Conservation (phyloP, 2,797 vertebrate genomes). For the Acipenser ruthenus region DNA sequence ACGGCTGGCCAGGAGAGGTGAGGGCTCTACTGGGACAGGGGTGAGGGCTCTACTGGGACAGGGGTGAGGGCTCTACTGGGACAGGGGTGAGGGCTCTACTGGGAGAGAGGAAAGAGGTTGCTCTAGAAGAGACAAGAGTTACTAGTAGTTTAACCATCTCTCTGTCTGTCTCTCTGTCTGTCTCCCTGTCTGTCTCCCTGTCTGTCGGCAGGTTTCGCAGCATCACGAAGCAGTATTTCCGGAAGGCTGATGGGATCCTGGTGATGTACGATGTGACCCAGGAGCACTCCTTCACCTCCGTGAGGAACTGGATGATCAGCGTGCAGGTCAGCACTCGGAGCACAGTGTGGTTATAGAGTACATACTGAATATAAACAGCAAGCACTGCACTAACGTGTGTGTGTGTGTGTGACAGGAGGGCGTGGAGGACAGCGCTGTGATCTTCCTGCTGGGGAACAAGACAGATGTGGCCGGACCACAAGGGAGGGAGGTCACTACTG, state of each 20-base stretch:
- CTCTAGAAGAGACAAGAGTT: no score
- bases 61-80: no score
- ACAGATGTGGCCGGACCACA: slow-evolving; percentile 36
- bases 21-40: no score
- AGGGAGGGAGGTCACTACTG: slow-evolving; percentile 42
- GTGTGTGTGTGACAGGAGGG: slow-evolving; percentile 46
- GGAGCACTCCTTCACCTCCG: slow-evolving; percentile 49
- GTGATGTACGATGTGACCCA: slow-evolving; percentile 67
- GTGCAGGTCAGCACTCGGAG: slow-evolving; percentile 43
- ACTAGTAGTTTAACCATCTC: no score
- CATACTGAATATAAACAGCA: background rate
- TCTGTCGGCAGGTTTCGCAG: slow-evolving; percentile 58
- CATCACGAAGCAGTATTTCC: slow-evolving; percentile 73
- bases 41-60: no score
- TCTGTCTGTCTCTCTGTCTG: no score
- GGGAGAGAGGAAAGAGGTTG: slow-evolving; percentile 22
- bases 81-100: no score
- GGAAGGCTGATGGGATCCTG: slow-evolving; percentile 64
- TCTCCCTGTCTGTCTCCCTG: no score
- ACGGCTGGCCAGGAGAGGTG: slow-evolving; percentile 45
- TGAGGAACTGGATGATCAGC: slow-evolving; percentile 65
- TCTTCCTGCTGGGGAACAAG: slow-evolving; percentile 71
- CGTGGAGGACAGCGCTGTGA: slow-evolving; percentile 49
- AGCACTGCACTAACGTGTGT: no score
- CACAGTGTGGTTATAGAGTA: no score